Evolutionary conservation across 2,888 invertebrate species (phyloP), one percentile per base, ranked within the genome.

Genomic region (Idaea straminata): DNA sequence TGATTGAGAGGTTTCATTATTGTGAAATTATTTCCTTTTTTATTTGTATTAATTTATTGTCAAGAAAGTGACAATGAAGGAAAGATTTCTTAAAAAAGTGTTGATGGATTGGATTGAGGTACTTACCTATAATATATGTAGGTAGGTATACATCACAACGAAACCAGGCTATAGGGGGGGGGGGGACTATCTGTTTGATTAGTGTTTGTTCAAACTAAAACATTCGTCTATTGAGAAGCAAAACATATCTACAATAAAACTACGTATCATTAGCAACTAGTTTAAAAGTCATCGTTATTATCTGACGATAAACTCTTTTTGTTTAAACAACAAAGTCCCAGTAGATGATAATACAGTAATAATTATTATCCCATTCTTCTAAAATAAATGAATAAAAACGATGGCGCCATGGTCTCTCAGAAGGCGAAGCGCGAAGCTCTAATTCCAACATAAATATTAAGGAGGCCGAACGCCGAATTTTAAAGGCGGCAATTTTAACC

Each of bases 401-500:
- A 67, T 64, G 61, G 15, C 47, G 38, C 63, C 63, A 71, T 66
- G n/a, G n/a, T 66, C 62, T 66, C 67, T 25, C 25, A 3, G 25
- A 25, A 25, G 5, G 47, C 6, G 47, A 47, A 47, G 47, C 47
- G 79, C 81, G 79, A 77, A 81, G 76, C 77, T 82, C 83, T 85
- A 86, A 85, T 85, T 83, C 82, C 73, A 77, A 75, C 84, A 86
- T 88, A 89, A 90, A 91, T 89, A 89, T 90, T 89, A 87, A 87
- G 91, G 84, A 87, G 91, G 84, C 85, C 83, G 84, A 85, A 83
- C 87, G 86, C 83, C 84, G 89, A 90, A 91, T 92, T 92, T 91
- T 92, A 91, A 92, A 91, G 90, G 89, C 91, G 84, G 91, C 91
- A 91, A 92, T 92, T 92, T 90, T 91, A 91, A 91, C 90, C 90